phyloP scores from a whole-genome alignment of 1,140 invertebrate genomes.

The Drosophila kikkawai region DNA sequence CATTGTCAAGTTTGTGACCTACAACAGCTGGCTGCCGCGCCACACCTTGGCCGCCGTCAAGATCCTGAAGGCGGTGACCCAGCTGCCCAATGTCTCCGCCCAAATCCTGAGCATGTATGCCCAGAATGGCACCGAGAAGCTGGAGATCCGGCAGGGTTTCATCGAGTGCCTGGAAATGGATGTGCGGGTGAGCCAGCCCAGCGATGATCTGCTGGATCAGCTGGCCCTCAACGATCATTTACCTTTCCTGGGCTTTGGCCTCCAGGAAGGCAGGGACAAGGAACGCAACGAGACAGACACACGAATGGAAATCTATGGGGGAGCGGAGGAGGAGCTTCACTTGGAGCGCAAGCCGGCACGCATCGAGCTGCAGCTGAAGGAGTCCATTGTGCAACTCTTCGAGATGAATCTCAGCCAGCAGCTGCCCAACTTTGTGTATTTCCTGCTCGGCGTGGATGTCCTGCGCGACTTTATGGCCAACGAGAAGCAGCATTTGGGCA shows the following conservation, averaged over 20 bases:
- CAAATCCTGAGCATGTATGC: constrained; percentile 91
- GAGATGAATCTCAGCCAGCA: constrained; percentile 91
- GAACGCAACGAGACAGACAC: constrained; percentile 1
- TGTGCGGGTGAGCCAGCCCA: constrained; percentile 63
- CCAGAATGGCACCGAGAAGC: constrained; percentile 86
- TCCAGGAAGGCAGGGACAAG: constrained; percentile 3
- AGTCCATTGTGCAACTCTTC: constrained; percentile 90
- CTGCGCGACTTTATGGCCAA: constrained; percentile 86
- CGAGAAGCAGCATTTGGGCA: constrained; percentile 88
- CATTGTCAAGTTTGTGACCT: constrained; percentile 91
- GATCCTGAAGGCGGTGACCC: constrained; percentile 89
- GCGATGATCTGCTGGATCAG: constrained; percentile 30
- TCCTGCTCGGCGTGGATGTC: constrained; percentile 94
- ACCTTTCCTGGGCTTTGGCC: constrained; percentile 15
- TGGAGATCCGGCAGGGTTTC: constrained; percentile 91
- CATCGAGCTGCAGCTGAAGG: constrained; percentile 87
- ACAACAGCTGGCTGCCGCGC: constrained; percentile 89
- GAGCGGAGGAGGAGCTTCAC: constrained; percentile 59
- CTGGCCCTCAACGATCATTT: constrained; percentile 22
- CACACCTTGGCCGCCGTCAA: constrained; percentile 90
- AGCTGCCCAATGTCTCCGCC: constrained; percentile 88
- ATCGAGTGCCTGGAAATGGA: constrained; percentile 94
- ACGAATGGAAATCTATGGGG: no score
- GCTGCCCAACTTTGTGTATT: constrained; percentile 94
- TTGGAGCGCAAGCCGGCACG: constrained; percentile 60